A percentile compares a stretch with the other conserved stretches of the same genome.
These are phyloP conservation scores for Auanema freiburgensis DNA, from an alignment of 2,888 invertebrate species.

Conservation along the genomic window DNA sequence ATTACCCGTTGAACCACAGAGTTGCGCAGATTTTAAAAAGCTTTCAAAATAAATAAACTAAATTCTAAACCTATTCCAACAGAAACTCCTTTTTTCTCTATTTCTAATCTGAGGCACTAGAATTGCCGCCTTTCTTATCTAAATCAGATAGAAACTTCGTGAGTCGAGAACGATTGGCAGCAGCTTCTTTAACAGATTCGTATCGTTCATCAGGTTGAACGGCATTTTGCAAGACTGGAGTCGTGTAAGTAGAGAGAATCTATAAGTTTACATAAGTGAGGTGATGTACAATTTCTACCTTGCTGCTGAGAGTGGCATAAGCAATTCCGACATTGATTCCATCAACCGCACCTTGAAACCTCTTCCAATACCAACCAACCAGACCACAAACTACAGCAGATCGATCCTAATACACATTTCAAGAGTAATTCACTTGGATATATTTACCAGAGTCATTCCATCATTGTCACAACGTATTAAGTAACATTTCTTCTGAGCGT, in stretches of 20 bases:
- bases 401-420: conserved; percentile 48
- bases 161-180: conserved; percentile 25
- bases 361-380: conserved; percentile 63
- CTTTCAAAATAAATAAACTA: too few relatives aligned
- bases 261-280: conserved; percentile 12
- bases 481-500: conserved; percentile 52
- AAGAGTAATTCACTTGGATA: background rate
- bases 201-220: conserved; percentile 39
- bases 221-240: conserved; percentile 48
- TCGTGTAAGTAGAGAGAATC: conserved; percentile 38
- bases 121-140: conserved; percentile 11
- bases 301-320: conserved; percentile 42
- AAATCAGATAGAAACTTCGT: conserved; percentile 30
- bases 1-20: background rate
- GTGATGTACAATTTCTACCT: conserved; percentile 13
- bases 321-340: conserved; percentile 56
- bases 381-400: conserved; percentile 47
- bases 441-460: conserved; percentile 40
- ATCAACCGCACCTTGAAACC: conserved; percentile 62
- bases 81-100: background rate
- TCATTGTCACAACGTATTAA: conserved; percentile 45
- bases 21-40: background rate
- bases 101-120: background rate
- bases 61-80: background rate
- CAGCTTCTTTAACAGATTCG: conserved; percentile 35